Evolutionary conservation across 2,888 invertebrate genomes (phyloP), one percentile per base, ranked within the genome.

Genomic region (Aphidoletes aphidimyza): DNA sequence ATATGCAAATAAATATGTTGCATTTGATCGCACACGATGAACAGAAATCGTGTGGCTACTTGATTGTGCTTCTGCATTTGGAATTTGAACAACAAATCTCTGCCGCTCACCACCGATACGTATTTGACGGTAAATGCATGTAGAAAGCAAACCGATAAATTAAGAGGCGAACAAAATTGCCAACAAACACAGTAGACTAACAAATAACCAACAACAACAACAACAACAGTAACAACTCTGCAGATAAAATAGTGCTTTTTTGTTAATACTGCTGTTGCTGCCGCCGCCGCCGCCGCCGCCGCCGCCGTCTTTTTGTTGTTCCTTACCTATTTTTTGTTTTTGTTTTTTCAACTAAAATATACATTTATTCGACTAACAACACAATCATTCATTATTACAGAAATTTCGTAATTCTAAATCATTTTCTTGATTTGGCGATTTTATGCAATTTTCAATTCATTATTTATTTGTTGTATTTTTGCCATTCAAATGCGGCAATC

Each of bases 21-120:
- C 69, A 69, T 69, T 69, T 30, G 84, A 84, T 84, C 84, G 47
- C 84, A 84, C 84, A 84, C 84, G 84, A 84, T 84, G 84, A 84
- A 84, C 84, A 84, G 47, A 84, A 84, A 49, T 84, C 84, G 84
- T 84, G 84, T 45, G 83, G 69, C 69, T 69, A 69, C 69, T 69
- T 69, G 69, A 69, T 69, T 69, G 69, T 69, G 69, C 69, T 69
- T 30, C 69, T 69, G 69, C 34, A 69, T 69, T 69, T 14, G 30
- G 34, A 69, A 69, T 69, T n/a, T n/a, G n/a, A n/a, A 30, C 69
- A 69, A 69, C 69, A 69, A 30, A 69, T 69, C 30, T 69, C 69
- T 30, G 14, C 69, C 69, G 30, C 47, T 47, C 47, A 47, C 47
- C 47, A 19, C 47, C 30, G 11, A 69, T 17, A n/a, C n/a, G n/a